Conservation (phyloP, 2,888 invertebrate species). For the Lycocerus yunnanus region DNA sequence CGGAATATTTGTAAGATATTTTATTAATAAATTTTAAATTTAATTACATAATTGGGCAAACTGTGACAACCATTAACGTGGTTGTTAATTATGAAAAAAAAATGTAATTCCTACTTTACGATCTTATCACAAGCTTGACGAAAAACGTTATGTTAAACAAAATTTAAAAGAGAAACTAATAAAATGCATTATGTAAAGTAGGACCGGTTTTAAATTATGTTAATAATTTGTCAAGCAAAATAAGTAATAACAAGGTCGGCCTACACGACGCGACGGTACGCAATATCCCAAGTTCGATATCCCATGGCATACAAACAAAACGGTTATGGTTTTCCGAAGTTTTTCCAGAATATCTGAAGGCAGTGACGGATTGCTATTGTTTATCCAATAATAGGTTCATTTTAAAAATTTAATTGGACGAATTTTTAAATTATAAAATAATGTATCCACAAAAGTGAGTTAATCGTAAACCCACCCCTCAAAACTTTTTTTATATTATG, state of each 20-base stretch:
- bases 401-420: no score
- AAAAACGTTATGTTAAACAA: not conserved
- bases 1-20: not conserved
- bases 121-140: not conserved
- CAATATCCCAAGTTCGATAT: not conserved
- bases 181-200: not conserved
- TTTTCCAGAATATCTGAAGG: no score
- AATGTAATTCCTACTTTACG: not conserved
- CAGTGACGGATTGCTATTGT: no score
- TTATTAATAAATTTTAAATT: not conserved
- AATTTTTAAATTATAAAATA: no score
- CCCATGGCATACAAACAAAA: not conserved
- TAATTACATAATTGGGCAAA: not conserved
- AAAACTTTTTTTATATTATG: no score
- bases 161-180: not conserved
- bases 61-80: not conserved
- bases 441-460: no score
- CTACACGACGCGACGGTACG: not conserved
- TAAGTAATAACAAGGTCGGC: not conserved
- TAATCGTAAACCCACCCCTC: no score
- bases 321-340: not conserved
- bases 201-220: not conserved
- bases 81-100: not conserved
- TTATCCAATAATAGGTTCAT: no score
- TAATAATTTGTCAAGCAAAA: not conserved